Evolutionary conservation across 2,113 vertebrate species (phyloP), one percentile per base, ranked within the genome.

Genomic region (Heterotilapia buettikoferi): DNA sequence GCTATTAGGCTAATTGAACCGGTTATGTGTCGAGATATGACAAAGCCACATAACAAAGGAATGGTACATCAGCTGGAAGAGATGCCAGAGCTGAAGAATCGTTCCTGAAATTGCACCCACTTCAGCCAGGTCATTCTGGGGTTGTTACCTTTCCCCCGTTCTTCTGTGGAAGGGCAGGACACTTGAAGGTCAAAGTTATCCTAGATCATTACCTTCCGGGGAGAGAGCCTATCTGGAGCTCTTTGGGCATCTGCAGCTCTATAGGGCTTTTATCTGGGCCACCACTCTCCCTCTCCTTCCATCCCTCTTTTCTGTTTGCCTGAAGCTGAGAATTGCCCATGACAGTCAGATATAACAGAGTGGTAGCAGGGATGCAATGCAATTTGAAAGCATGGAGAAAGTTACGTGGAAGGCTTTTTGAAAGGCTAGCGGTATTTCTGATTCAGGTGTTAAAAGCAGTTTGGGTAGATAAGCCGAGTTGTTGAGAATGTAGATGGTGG

Each of bases 1-100:
- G 80, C 92, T 85, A 94, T 95, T 95, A 95, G 87, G 71, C 86
- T 93, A 94, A 95, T 92, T 93, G 94, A 94, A 93, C 92, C 84
- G 66, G 82, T 85, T 66, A 68, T 80, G 84, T 90, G 80, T 87
- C 33, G 24, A 89, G 89, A 89, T 92, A 85, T 84, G 88, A 92
- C 79, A 86, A 53, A 45, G 14, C 12, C 18, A 26, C 78, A n/a
- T 14, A 56, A 83, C 82, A 14, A 50, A 89, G 57, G 66, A 24
- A 4, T 14, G 29, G 16, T 56, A 31, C 24, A 10, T 57, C 26
- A 68, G 68, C 40, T 9, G 16, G 56, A 36, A 8, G 36, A 45
- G 29, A 7, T 78, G 19, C 10, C 6, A 47, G 36, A 68, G 19
- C 33, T 47, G 2, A 45, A 38, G 26, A 54, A 82, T 57, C 11